Conservation (phyloP, 2,113 vertebrate genomes). For the Apteryx mantelli region DNA sequence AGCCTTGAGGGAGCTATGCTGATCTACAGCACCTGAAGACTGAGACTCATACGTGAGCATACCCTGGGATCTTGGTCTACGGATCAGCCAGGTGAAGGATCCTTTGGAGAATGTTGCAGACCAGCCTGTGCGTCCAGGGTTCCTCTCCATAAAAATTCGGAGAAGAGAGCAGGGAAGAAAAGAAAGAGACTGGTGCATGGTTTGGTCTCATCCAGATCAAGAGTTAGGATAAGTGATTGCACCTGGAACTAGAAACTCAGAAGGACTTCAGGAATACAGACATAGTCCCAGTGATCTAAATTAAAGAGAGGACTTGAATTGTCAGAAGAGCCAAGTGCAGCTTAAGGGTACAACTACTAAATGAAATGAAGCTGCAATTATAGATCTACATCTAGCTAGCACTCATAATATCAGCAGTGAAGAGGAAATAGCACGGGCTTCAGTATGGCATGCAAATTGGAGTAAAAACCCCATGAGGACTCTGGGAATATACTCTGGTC, state of each 20-base stretch:
- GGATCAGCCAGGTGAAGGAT: neutral
- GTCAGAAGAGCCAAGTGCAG: neutral
- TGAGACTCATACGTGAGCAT: fast-evolving
- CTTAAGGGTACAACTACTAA: neutral
- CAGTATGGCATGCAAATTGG: neutral
- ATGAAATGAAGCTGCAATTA: neutral
- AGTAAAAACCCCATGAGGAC: neutral
- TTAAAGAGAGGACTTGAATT: neutral
- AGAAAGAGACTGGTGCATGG: neutral
- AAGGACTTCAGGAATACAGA: neutral
- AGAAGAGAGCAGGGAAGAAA: neutral
- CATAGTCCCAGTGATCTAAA: neutral
- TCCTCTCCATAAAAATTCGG: neutral
- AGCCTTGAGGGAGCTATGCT: neutral
- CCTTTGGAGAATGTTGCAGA: neutral
- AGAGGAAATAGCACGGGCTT: neutral
- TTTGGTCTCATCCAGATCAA: neutral
- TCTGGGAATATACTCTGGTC: neutral
- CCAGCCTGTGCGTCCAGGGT: neutral
- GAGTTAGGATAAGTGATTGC: neutral
- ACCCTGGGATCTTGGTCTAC: neutral
- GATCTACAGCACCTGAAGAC: neutral
- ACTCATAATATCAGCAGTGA: neutral
- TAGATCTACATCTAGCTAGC: neutral
- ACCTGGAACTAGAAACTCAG: neutral